phyloP scores from a whole-genome alignment of 1,140 invertebrate species.

The Stegodyphus mimosarum region DNA sequence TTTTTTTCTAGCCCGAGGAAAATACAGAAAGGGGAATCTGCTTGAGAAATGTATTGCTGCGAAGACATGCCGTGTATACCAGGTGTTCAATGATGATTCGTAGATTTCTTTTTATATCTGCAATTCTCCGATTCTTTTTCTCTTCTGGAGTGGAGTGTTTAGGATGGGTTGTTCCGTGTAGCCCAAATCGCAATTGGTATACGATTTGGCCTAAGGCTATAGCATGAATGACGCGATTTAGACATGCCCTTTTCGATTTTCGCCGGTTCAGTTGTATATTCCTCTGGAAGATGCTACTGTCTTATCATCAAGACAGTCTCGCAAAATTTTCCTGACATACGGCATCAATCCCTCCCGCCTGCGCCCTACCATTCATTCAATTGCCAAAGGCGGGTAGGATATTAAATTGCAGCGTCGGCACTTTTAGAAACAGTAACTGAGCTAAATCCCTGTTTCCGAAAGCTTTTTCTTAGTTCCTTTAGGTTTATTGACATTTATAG shows the following conservation, averaged over 20 bases:
- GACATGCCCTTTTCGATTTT: constrained; percentile 6
- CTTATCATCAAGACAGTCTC: constrained; percentile 32
- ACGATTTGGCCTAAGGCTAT: constrained; percentile 25
- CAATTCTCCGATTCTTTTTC: constrained; percentile 9
- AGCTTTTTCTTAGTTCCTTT: constrained; percentile 2
- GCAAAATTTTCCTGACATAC: constrained; percentile 21
- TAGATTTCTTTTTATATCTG: constrained; percentile 35
- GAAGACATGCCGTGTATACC: constrained; percentile 38
- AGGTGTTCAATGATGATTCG: constrained; percentile 49
- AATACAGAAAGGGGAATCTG: constrained; percentile 26
- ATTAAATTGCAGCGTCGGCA: constrained; percentile 16
- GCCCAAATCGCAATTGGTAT: constrained; percentile 37
- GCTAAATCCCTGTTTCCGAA: background rate
- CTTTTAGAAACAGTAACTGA: background rate
- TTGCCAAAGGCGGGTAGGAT: background rate
- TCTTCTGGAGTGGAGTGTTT: background rate
- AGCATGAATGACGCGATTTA: constrained; percentile 27
- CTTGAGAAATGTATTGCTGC: constrained; percentile 45
- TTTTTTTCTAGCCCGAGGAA: background rate
- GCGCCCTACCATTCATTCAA: background rate
- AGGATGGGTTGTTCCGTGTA: background rate
- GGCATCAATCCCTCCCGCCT: background rate
- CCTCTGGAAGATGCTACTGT: constrained; percentile 40
- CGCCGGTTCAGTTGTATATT: constrained; percentile 25
- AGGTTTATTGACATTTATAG: constrained; percentile 1